Base-by-base conservation (phyloP, 2,113 vertebrate species). In the Phalacrocorax brasilianus region DNA sequence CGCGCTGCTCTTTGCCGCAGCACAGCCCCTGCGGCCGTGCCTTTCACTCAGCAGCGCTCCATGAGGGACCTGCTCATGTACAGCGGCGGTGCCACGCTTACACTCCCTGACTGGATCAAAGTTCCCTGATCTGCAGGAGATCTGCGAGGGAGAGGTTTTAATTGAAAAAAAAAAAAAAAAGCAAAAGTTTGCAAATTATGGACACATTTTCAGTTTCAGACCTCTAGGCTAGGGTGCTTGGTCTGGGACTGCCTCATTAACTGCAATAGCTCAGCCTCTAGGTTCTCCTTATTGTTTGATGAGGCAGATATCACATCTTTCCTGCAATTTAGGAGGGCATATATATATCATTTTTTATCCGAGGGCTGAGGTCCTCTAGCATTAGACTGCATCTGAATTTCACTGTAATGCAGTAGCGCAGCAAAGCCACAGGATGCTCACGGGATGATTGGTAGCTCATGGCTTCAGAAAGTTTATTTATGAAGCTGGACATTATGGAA, bases 211-310 rank as follows among this genome's bases (percentile, higher is more conserved):
- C 93, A 58, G 35, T 93, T 87, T 93, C 81, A 97, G 91, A 97
- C 87, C 89, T 96, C 80, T 85, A 89, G 87, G 84, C 95, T 96
- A 94, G 59, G 88, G 76, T 96, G 45, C 62, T 89, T 78, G 73
- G 73, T 70, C 89, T 91, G 63, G 55, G 53, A 63, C 72, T 30
- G 59, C 92, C 84, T 98, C 97, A 95, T 98, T 98, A 97, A 82
- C 94, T 95, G 88, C 91, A 91, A 86, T 88, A 95, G 83, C 56
- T 94, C 97, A 93, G 76, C 91, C 72, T 97, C 94, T 85, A 93
- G 75, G 88, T 89, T 85, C 79, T 88, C 74, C 71, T 38, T 87
- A 32, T 38, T 63, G 47, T 95, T 81, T 92, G 93, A 94, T 91
- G 82, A 87, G 61, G 71, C 93, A 91, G 73, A 72, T 77, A 94